Base-by-base conservation (phyloP, 1,140 invertebrate genomes). In the Hyposmocoma kahamanoa region DNA sequence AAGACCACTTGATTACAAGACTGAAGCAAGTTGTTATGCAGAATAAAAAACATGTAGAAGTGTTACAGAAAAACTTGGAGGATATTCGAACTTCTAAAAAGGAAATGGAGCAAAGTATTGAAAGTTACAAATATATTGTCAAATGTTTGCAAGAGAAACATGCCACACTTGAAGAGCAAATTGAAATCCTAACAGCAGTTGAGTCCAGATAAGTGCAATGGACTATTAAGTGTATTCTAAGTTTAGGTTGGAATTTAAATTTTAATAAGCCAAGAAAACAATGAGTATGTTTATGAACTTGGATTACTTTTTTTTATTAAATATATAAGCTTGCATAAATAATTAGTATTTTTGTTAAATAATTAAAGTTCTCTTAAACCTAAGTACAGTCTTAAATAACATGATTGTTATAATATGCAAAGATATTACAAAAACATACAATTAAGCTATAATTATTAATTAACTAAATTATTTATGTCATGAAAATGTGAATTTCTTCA, bases 81-180 rank as follows among this genome's bases (percentile, higher is more conserved):
- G 56, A 71, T 26, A 55, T 45, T 3, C 69, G 46, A 44, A 38
- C 39, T n/a, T 51, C 52, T 17, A 67, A 67, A 38, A 66, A 66
- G 49, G 66, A 77, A 38, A 64, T 70, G 26, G 69, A 80, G 39
- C 67, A 72, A 38, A 68, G 48, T 47, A 45, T 69, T 22, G 71
- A 82, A 21, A 72, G 65, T 17, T 60, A 81, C 17, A 84, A 79
- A 53, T 84, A 82, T 56, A 67, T 82, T 53, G 62, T 80, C 2
- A 84, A 84, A 60, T 75, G 74, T 42, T 56, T 84, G 13, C 78
- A 84, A 59, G 81, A 84, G 54, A 84, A 84, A 64, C 73, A 81
- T 44, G 64, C 78, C n/a, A 81, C 76, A 17, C 55, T 75, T 34
- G 81, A 84, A 47, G 81, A 84, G 56, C 76, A 82, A 55, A 72